Base-by-base conservation (phyloP, 2,888 invertebrate genomes). In the Epistrophe eligans region DNA sequence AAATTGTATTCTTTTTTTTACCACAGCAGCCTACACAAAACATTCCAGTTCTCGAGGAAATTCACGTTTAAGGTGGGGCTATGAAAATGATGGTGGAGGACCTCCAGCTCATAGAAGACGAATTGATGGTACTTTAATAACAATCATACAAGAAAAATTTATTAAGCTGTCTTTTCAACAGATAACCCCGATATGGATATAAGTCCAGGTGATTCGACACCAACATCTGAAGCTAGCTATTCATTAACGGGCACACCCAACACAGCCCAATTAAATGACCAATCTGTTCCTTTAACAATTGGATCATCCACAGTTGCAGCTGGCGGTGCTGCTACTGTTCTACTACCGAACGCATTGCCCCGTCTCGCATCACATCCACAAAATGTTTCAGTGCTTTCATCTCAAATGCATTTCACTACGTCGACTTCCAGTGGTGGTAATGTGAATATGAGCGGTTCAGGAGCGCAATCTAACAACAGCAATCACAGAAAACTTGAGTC, bases 151-250 rank as follows among this genome's bases (percentile, higher is more conserved):
- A 32, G n/a, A 28, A 15, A 10, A 38, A 50, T 32, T 24, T 15
- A 38, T 19, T 32, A 8, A 43, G 11, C 24, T 40, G 24, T 62
- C 10, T 45, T 45, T 32, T 35, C 40, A 91, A 94, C 93, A 73
- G 94, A 94, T 85, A 94, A 94, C 90, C 97, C 98, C 93, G 98
- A 98, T 91, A 98, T 98, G 98, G 98, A 98, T 91, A 98, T 98
- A 91, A 98, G 98, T 82, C 98, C 98, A 17, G 97, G 97, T 89
- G 96, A 97, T 91, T 97, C 97, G 91, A 97, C 97, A 88, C 97
- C 97, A 50, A 95, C 97, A 79, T 97, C 97, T 35, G 97, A 97
- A 93, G 95, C 96, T 88, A 95, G 96, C 83, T 96, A 96, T 90
- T 92, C 93, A 71, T 88, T 93, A 76, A 92, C 92, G 87, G 93